Evolutionary conservation across 2,888 invertebrate genomes (phyloP).

Genomic region (Cylindroiulus punctatus): DNA sequence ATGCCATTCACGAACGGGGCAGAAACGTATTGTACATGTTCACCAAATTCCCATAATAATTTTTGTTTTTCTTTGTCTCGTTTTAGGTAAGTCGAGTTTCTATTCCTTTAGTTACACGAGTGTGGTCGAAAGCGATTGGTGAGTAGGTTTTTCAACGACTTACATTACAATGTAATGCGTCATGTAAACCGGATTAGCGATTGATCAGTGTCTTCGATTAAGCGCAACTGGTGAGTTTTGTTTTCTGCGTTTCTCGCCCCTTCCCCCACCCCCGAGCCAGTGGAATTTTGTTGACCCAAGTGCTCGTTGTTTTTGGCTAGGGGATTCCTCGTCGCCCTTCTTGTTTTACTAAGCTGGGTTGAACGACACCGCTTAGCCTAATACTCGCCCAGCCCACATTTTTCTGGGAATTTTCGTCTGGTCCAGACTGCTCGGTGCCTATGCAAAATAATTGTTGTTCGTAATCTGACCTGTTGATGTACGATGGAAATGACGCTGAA

Average conservation of each 20-base stretch:
- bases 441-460: slow-evolving; percentile 43
- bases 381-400: background rate
- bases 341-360: slow-evolving; percentile 15
- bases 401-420: background rate
- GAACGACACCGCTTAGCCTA: slow-evolving; percentile 36
- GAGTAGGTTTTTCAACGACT: background rate
- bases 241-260: background rate
- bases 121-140: background rate
- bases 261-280: background rate
- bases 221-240: background rate
- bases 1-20: background rate
- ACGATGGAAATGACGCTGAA: background rate
- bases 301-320: background rate
- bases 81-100: slow-evolving; percentile 5
- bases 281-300: slow-evolving; percentile 39
- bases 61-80: background rate
- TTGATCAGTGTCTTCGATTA: too few relatives aligned
- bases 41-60: background rate
- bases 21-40: background rate
- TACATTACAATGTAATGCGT: too few relatives aligned
- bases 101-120: background rate
- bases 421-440: slow-evolving; percentile 44
- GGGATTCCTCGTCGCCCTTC: background rate
- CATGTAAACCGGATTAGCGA: too few relatives aligned
- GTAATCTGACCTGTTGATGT: slow-evolving; percentile 35